Conservation (phyloP, 2,113 vertebrate genomes). For the Vidua macroura region DNA sequence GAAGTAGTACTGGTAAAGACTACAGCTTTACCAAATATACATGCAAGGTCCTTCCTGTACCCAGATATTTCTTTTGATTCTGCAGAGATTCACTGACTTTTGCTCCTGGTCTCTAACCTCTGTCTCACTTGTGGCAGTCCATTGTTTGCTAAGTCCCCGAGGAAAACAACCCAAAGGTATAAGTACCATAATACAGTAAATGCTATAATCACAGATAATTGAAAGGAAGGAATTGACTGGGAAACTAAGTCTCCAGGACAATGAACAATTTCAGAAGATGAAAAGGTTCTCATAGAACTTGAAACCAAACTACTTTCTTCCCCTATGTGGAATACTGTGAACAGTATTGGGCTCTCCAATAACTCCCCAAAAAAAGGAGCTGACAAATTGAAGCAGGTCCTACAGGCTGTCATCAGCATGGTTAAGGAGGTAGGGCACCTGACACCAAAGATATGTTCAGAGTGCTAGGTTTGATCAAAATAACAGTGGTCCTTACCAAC, state of each 20-base stretch:
- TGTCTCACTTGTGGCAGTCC: background rate
- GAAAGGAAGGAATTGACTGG: background rate
- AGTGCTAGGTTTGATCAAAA: background rate
- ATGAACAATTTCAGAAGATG: background rate
- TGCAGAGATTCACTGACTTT: background rate
- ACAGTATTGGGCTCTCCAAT: background rate
- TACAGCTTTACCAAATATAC: background rate
- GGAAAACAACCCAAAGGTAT: background rate
- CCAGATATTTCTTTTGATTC: background rate
- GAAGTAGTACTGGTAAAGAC: background rate
- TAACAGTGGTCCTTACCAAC: background rate
- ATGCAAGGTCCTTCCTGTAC: background rate
- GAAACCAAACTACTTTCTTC: background rate
- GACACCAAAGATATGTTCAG: background rate
- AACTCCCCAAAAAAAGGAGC: background rate
- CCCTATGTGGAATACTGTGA: background rate
- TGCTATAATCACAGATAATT: background rate
- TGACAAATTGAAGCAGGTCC: background rate
- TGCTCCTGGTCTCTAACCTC: background rate
- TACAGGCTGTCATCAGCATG: background rate
- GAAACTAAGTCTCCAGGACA: background rate
- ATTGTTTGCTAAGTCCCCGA: background rate
- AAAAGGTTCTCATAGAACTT: background rate
- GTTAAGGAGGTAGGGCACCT: background rate
- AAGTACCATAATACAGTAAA: background rate